Evolutionary conservation across 2,797 vertebrate genomes (phyloP), one percentile per base, ranked within the genome.

Genomic region (Serranus cabrilla): DNA sequence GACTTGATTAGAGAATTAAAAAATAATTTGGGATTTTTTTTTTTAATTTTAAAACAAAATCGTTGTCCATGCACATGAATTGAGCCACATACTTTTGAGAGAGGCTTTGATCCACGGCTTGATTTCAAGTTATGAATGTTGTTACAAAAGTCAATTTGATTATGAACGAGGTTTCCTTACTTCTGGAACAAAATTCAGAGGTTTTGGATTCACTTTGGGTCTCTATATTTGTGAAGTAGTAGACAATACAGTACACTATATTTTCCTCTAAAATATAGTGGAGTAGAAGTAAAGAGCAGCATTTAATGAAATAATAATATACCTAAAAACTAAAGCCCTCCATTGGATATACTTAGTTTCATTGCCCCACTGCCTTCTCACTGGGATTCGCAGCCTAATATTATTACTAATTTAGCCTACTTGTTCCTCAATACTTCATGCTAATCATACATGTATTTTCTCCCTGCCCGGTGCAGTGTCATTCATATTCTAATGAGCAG

Each of bases 341-440:
- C 2, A 37, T 16, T 23, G 7, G 37, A 67, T 27, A 5, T 39
- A 52, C 21, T 64, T 21, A 39, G 21, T 47, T 59, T 55, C 23
- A 13, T 52, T 11, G 23, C 10, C 25, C 31, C n/a, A 1, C 10
- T 25, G 23, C 40, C 47, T 50, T n/a, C 49, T 55, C 56, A 17
- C 17, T 4, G 0, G 45, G 21, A 4, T 34, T 47, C 50, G 39
- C 39, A 40, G 75, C 56, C 46, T 11, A 76, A 67, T 18, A 11
- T 62, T 14, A 60, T 81, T 45, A 76, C 65, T 74, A 63, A 69
- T 82, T 59, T 14, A 25, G 23, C 25, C n/a, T 42, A 13, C 27
- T 62, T 71, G 27, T 68, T 68, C 58, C 62, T 40, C 0, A 5
- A 72, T 61, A 65, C 60, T 73, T 71, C 39, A 65, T 69, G 51